These are phyloP conservation scores for Pipistrellus nathusii DNA, from an alignment of 2,797 vertebrate species.

Conservation along the genomic window DNA sequence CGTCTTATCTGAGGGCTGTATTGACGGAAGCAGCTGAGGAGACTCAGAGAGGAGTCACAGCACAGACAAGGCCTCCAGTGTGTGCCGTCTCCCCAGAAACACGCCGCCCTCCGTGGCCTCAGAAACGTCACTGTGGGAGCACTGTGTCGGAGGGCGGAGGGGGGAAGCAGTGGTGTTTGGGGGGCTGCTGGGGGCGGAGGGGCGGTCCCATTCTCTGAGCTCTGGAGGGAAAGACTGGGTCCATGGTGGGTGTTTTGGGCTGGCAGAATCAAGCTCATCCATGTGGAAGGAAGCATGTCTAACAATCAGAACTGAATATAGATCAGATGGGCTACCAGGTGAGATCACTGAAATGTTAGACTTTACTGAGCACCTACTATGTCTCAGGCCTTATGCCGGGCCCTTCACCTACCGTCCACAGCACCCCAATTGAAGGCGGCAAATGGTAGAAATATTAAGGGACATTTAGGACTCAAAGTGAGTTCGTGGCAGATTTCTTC, in stretches of 20 bases:
- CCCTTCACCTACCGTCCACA: too few species aligned
- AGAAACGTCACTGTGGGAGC: not conserved
- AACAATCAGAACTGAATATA: not conserved
- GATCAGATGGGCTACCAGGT: not conserved
- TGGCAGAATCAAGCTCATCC: not conserved
- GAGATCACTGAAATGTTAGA: not conserved
- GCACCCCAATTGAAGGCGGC: not conserved
- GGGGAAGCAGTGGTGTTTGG: not conserved
- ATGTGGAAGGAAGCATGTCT: not conserved
- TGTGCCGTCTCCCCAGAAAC: not conserved
- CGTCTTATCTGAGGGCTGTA: slow-evolving; percentile 54
- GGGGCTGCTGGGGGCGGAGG: not conserved
- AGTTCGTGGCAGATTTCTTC: not conserved
- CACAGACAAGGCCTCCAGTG: slow-evolving; percentile 7
- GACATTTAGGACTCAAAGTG: not conserved
- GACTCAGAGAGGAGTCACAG: slow-evolving; percentile 33
- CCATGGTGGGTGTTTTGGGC: not conserved
- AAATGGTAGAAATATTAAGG: not conserved
- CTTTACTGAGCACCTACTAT: not conserved
- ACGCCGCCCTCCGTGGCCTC: not conserved
- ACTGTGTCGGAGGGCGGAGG: not conserved
- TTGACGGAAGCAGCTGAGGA: slow-evolving; percentile 55
- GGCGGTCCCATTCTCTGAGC: not conserved
- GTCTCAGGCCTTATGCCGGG: not conserved
- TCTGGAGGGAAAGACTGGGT: not conserved